Evolutionary conservation across 2,888 invertebrate genomes (phyloP), one percentile per base, ranked within the genome.

Genomic region (Galeopsomyia nigrocyanea): DNA sequence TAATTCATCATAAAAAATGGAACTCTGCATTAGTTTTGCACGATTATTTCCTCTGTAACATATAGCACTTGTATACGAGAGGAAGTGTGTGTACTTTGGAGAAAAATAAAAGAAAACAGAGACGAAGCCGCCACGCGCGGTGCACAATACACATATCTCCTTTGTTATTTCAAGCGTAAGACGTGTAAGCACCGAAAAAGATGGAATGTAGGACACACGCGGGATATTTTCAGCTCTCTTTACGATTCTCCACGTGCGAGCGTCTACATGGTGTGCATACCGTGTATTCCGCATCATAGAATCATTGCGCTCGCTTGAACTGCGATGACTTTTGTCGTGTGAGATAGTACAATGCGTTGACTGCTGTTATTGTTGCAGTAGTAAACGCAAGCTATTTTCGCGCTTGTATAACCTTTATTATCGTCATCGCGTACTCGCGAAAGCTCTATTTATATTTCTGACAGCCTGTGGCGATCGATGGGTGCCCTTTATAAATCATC

Each of bases 161-260:
- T 39, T 39, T 39, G 13, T 39, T 39, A 39, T 39, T 39, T 13
- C 39, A 55, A 57, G 16, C 21, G 47, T 16, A 26, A 39, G 39
- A 39, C 39, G 39, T n/a, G n/a, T 39, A 39, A 39, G n/a, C 19
- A 13, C 22, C 47, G 19, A 9, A 47, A 68, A 72, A 26, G 5
- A 39, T 14, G n/a, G 68, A 68, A 72, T 72, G 64, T 72, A 60
- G 72, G 68, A 53, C 72, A 64, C n/a, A n/a, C n/a, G 51, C 63
- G 22, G 22, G 26, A 26, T 72, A 68, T 72, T 68, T 72, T 68
- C 64, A 72, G 63, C 64, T 72, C 72, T 39, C 58, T 64, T 58
- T 63, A 64, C 51, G 50, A 63, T 57, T 31, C 58, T 63, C 46
- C 53, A 39, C 39, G 13, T 31, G 19, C 39, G 26, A 51, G 14